phyloP scores from a whole-genome alignment of 2,797 vertebrate genomes.

The Eupleurogrammus muticus region DNA sequence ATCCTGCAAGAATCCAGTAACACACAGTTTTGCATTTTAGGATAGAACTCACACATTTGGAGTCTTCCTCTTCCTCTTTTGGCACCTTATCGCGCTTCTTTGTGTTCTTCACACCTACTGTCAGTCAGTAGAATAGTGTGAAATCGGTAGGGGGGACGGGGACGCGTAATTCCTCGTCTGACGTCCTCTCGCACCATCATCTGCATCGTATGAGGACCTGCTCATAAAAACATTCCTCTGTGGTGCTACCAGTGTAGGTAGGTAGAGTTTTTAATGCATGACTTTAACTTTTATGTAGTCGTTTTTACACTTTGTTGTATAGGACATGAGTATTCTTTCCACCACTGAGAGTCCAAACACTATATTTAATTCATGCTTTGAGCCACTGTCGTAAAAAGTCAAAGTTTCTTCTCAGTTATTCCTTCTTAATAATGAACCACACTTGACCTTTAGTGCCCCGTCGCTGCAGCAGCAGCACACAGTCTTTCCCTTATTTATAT shows the following conservation, averaged over 20 bases:
- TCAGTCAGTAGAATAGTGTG: neutral
- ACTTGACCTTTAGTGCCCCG: conserved; percentile 6
- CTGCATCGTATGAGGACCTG: too few relatives aligned
- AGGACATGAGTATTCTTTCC: neutral
- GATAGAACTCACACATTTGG: too few relatives aligned
- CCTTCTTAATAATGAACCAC: neutral
- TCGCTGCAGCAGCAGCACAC: neutral
- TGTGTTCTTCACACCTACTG: neutral
- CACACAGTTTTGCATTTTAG: too few relatives aligned
- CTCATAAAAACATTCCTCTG: too few relatives aligned
- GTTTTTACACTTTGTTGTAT: neutral
- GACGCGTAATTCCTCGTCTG: too few relatives aligned
- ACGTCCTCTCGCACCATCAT: neutral
- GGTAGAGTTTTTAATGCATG: too few relatives aligned
- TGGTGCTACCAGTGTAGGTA: too few relatives aligned
- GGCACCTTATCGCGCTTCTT: too few relatives aligned
- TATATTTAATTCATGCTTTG: neutral
- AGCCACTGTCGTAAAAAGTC: neutral
- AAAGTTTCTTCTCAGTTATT: conserved; percentile 1
- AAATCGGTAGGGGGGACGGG: neutral
- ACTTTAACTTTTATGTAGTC: too few relatives aligned
- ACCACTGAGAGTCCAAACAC: neutral
- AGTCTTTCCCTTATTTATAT: neutral
- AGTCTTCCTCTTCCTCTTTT: too few relatives aligned
- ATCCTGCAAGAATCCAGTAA: too few relatives aligned